Evolutionary conservation across 1,140 invertebrate genomes (phyloP).

Genomic region (Lucilia cuprina): DNA sequence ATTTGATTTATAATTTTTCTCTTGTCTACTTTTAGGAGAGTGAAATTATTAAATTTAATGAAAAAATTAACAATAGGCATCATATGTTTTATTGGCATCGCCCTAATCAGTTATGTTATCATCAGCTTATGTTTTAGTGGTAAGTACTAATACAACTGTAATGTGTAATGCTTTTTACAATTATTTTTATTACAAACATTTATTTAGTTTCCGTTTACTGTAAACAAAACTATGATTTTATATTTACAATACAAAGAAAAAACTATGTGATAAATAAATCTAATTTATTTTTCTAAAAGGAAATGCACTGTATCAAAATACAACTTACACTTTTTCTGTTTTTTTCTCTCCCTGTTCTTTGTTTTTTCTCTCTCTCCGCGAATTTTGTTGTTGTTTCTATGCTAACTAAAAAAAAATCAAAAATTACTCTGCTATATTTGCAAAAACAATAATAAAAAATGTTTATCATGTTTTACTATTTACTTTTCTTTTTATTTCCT

Average conservation of each 20-base stretch:
- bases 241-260: not conserved
- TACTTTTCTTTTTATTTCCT: not conserved
- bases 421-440: not conserved
- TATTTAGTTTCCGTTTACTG: too few relatives aligned
- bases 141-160: conserved; percentile 46
- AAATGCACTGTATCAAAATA: conserved; percentile 27
- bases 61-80: conserved; percentile 58
- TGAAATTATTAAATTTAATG: conserved; percentile 59
- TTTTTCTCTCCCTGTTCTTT: conserved; percentile 30
- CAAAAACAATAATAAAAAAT: not conserved
- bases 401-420: not conserved
- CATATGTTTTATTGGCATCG: conserved; percentile 59
- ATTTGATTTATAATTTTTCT: too few relatives aligned
- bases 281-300: not conserved
- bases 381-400: not conserved
- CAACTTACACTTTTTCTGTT: conserved; percentile 33
- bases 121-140: conserved; percentile 59
- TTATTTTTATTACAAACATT: not conserved
- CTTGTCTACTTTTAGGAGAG: conserved; percentile 49
- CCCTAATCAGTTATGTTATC: conserved; percentile 57
- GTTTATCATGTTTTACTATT: not conserved
- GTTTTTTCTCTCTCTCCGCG: not conserved
- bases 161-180: not conserved
- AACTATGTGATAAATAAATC: not conserved
- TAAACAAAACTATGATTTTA: not conserved